Evolutionary conservation across 1,140 invertebrate species (phyloP).

Genomic region (Plodia interpunctella): DNA sequence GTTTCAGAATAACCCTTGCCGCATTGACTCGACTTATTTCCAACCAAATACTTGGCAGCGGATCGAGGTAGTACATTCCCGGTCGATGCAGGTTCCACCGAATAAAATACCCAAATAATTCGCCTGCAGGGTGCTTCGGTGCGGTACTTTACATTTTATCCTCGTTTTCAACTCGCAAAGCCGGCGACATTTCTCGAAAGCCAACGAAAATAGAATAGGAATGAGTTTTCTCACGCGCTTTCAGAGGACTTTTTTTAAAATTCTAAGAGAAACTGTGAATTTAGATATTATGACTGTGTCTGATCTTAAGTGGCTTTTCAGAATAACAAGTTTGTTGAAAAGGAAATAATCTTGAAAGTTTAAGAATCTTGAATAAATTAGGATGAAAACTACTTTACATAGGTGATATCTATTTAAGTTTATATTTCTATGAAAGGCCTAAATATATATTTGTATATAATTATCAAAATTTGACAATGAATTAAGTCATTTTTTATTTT

Average conservation of each 20-base stretch:
- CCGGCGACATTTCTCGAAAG: conserved; percentile 10
- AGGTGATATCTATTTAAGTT: no score
- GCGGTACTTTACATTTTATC: conserved; percentile 12
- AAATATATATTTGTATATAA: no score
- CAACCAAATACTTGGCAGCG: conserved; percentile 26
- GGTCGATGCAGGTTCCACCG: conserved; percentile 11
- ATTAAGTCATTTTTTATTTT: no score
- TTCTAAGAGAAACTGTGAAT: neutral
- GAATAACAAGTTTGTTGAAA: no score
- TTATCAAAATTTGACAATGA: no score
- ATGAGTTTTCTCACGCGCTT: conserved; percentile 7
- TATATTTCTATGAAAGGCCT: no score
- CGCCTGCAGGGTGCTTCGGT: conserved; percentile 9
- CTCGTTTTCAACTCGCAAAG: conserved; percentile 8
- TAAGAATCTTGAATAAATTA: no score
- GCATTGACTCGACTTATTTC: conserved; percentile 17
- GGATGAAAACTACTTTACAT: no score
- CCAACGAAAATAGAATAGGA: conserved; percentile 11
- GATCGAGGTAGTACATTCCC: conserved; percentile 7
- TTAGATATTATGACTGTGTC: neutral
- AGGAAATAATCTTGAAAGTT: no score
- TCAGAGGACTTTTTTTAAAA: neutral
- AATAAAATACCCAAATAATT: conserved; percentile 12
- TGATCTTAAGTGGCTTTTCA: no score
- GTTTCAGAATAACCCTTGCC: neutral